These are phyloP conservation scores for Drosophila murphyi DNA, from an alignment of 1,140 invertebrate species.

Conservation along the genomic window DNA sequence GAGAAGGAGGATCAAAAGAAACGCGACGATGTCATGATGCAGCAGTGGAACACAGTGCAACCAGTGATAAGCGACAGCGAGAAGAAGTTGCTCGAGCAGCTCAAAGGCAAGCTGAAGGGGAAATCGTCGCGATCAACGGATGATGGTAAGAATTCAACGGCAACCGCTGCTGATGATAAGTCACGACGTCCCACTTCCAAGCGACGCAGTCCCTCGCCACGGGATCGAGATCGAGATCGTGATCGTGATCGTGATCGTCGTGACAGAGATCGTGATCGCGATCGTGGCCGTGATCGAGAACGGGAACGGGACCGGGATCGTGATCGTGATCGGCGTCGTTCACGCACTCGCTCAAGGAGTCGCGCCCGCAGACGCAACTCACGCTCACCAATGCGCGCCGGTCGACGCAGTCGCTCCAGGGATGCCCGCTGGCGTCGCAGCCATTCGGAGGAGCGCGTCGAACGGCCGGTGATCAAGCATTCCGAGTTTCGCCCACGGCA, in stretches of 20 bases:
- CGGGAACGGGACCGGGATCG: slow-evolving; percentile 56
- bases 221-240: slow-evolving; percentile 27
- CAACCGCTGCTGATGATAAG: slow-evolving; percentile 49
- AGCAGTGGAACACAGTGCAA: slow-evolving; percentile 87
- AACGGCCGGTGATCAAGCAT: slow-evolving; percentile 79
- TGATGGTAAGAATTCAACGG: slow-evolving; percentile 33
- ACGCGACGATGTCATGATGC: slow-evolving; percentile 85
- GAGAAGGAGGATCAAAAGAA: slow-evolving; percentile 58
- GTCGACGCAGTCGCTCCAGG: slow-evolving; percentile 50
- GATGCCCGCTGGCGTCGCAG: slow-evolving; percentile 56
- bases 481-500: slow-evolving; percentile 78
- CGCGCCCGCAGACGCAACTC: slow-evolving; percentile 52
- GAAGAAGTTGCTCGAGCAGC: slow-evolving; percentile 86
- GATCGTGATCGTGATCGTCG: slow-evolving; percentile 15
- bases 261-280: slow-evolving; percentile 41
- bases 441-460: slow-evolving; percentile 61
- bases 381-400: slow-evolving; percentile 44
- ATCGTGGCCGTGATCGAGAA: slow-evolving; percentile 42
- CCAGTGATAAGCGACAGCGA: slow-evolving; percentile 86
- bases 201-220: slow-evolving; percentile 46
- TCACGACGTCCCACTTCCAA: slow-evolving; percentile 28
- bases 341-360: slow-evolving; percentile 50
- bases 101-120: slow-evolving; percentile 86
- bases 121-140: slow-evolving; percentile 47
- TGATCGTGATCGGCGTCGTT: slow-evolving; percentile 52